phyloP scores from a whole-genome alignment of 2,113 vertebrate species.

The Menidia beryllina region DNA sequence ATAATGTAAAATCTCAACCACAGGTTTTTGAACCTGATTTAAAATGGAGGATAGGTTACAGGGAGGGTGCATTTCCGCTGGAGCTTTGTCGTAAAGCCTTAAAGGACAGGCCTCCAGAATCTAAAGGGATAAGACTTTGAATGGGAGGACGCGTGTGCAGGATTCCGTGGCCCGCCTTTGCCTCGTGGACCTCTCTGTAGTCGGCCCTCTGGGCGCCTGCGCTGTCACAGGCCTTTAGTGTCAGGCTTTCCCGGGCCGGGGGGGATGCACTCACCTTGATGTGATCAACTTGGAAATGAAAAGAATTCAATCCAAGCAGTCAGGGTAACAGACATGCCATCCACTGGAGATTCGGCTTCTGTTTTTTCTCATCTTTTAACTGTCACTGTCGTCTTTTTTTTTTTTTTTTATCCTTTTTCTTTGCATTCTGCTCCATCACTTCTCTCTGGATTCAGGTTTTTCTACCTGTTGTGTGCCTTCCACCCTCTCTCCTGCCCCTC shows the following conservation, averaged over 20 bases:
- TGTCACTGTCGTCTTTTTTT: not conserved
- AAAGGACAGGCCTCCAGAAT: slow-evolving; percentile 1
- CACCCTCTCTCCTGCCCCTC: too few relatives aligned
- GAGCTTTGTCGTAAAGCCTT: not conserved
- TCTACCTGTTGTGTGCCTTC: too few relatives aligned
- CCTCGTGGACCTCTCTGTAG: slow-evolving; percentile 24
- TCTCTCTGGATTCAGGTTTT: not conserved
- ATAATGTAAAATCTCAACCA: too few relatives aligned
- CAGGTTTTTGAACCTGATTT: not conserved
- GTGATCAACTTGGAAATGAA: slow-evolving; percentile 57
- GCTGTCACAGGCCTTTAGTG: slow-evolving; percentile 65
- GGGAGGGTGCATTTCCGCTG: not conserved
- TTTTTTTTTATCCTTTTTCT: not conserved
- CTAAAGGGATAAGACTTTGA: slow-evolving; percentile 2
- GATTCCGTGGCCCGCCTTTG: not conserved
- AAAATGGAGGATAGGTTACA: not conserved
- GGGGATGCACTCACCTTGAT: slow-evolving; percentile 66
- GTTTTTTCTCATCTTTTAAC: not conserved
- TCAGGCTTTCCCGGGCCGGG: slow-evolving; percentile 29
- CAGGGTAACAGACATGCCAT: slow-evolving; percentile 28
- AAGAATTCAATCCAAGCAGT: slow-evolving; percentile 46
- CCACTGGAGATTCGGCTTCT: slow-evolving; percentile 18
- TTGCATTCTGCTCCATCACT: not conserved
- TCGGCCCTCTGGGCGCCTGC: slow-evolving; percentile 67
- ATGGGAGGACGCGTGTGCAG: slow-evolving; percentile 7